Percentiles rank a stretch among this genome's conserved stretches.
These are phyloP conservation scores for Hipposideros armiger DNA, from an alignment of 2,113 vertebrate genomes.

Conservation along the genomic window DNA sequence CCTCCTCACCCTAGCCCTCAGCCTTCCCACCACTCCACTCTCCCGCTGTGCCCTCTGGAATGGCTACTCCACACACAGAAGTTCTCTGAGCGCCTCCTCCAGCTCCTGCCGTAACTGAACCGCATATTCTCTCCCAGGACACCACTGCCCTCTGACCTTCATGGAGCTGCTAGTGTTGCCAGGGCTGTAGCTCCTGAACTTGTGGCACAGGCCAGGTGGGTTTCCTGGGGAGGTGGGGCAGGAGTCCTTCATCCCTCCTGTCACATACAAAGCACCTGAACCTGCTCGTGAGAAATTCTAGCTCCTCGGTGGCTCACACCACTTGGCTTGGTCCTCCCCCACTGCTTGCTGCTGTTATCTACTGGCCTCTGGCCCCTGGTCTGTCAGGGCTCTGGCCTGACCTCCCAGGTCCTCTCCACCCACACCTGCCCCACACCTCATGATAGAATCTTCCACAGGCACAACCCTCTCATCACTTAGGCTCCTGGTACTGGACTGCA, in stretches of 20 bases:
- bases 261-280: neutral
- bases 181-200: neutral
- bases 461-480: neutral
- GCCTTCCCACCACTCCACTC: neutral
- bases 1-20: neutral
- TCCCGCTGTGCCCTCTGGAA: neutral
- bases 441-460: neutral
- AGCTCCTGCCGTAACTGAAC: too few relatives aligned
- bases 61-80: neutral
- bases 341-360: neutral
- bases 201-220: neutral
- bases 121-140: neutral
- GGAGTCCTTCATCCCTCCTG: neutral
- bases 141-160: neutral
- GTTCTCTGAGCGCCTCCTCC: neutral
- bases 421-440: accelerated
- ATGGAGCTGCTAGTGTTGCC: too few relatives aligned
- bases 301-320: neutral
- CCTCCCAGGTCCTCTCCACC: neutral
- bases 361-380: neutral
- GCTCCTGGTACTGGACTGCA: neutral
- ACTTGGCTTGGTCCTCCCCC: neutral
- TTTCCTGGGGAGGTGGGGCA: neutral
- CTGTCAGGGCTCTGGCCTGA: neutral
- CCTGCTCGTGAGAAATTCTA: neutral